Percentiles rank a stretch among this genome's conserved stretches.
Conservation (phyloP, 2,888 invertebrate genomes). For the Drosophila borealis region DNA sequence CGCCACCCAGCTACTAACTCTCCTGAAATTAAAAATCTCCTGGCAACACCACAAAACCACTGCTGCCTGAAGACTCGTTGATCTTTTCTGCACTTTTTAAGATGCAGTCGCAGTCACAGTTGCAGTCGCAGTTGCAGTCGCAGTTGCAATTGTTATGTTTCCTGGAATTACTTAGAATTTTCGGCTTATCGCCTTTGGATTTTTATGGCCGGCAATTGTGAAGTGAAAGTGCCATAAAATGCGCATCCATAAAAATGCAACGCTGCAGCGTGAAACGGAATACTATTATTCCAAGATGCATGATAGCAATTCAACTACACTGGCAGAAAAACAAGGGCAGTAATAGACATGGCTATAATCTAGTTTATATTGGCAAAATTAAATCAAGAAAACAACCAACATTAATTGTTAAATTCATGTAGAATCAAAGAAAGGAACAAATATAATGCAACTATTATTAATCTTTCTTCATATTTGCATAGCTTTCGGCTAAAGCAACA, state of each 20-base stretch:
- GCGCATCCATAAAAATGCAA: constrained; percentile 38
- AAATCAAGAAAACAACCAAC: no score
- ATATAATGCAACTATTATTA: no score
- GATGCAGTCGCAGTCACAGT: neutral
- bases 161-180: constrained; percentile 18
- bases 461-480: no score
- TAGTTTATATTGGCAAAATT: no score
- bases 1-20: no score
- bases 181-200: constrained; percentile 13
- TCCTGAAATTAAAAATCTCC: neutral
- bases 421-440: no score
- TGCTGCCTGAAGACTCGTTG: neutral
- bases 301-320: constrained; percentile 11
- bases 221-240: constrained; percentile 51
- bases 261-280: constrained; percentile 21
- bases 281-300: constrained; percentile 5
- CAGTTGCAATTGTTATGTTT: constrained; percentile 26
- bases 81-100: neutral
- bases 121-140: constrained; percentile 14
- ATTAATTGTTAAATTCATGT: no score
- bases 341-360: no score
- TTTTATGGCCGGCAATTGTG: constrained; percentile 28
- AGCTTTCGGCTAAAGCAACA: no score
- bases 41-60: neutral
- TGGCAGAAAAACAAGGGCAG: neutral